These are phyloP conservation scores for Theocolax elegans DNA, from an alignment of 1,140 invertebrate species.

Conservation along the genomic window DNA sequence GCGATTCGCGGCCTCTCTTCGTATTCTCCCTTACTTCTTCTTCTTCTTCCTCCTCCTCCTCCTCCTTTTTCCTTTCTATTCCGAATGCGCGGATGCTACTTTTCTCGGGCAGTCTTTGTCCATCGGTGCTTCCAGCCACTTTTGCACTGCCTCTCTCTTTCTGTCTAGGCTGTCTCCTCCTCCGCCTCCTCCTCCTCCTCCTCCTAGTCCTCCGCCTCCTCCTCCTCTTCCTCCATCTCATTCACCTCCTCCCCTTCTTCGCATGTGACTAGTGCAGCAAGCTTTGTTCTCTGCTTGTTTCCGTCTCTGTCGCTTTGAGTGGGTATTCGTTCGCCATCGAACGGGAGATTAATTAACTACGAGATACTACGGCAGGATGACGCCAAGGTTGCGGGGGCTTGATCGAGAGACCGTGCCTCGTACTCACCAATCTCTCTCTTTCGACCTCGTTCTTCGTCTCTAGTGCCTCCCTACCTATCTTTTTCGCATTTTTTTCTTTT, in stretches of 20 bases:
- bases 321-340: conserved; percentile 13
- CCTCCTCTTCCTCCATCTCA: background rate
- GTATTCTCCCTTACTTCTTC: background rate
- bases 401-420: conserved; percentile 7
- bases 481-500: background rate
- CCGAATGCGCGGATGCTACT: too few relatives aligned
- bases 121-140: too few relatives aligned
- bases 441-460: conserved; percentile 33
- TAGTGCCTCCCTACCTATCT: background rate
- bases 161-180: too few relatives aligned
- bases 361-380: conserved; percentile 26
- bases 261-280: too few relatives aligned
- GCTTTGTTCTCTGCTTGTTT: conserved; percentile 12
- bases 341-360: conserved; percentile 44
- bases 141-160: too few relatives aligned
- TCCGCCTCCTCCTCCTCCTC: conserved; percentile 1
- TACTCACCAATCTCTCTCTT: background rate
- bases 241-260: background rate
- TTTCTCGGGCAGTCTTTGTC: too few relatives aligned
- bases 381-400: conserved; percentile 33
- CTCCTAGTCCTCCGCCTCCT: background rate
- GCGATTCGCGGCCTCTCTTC: conserved; percentile 14
- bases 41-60: too few relatives aligned
- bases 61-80: too few relatives aligned
- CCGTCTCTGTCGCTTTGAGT: background rate